Evolutionary conservation across 2,888 invertebrate genomes (phyloP), one percentile per base, ranked within the genome.

Genomic region (Eupithecia abbreviata): DNA sequence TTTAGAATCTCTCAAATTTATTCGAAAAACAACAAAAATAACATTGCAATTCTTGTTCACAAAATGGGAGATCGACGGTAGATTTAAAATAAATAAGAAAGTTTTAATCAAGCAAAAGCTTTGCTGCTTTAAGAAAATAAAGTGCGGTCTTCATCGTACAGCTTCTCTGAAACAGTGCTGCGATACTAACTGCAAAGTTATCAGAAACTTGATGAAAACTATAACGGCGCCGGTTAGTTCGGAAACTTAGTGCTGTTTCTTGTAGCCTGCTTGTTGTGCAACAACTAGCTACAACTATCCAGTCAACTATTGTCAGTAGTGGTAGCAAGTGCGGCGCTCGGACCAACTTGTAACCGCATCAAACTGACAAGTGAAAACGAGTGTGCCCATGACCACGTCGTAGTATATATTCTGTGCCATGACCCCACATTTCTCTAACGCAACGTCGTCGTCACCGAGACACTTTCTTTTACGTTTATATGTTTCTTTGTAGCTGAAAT

Each of bases 291-390:
- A 62, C 30, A 77, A 79, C 78, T 75, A 80, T 67, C 71, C 73
- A 83, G 81, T 80, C 81, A 81, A 80, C 79, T 78, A 80, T 81
- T 81, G 77, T 76, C 77, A 76, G 66, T 72, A 71, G 79, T 75
- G 76, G 66, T 74, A 73, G 79, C 75, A 72, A 77, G 79, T 74
- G 71, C 77, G 74, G 81, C 76, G 74, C 71, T 77, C 80, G 72
- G 76, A 71, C 77, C 71, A 81, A 82, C 74, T 82, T 85, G 80
- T 80, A 84, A 82, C 83, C 81, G 82, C 82, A 81, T 82, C 74
- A 80, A 80, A 82, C 81, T 82, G 84, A 83, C 83, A 82, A 89
- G 88, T 89, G 88, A 89, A 90, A 90, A 85, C 87, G 86, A 88
- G 78, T 85, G 85, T 85, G 85, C 82, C 87, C 84, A 79, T 82